phyloP scores from a whole-genome alignment of 2,888 invertebrate genomes.

The Selenia dentaria region DNA sequence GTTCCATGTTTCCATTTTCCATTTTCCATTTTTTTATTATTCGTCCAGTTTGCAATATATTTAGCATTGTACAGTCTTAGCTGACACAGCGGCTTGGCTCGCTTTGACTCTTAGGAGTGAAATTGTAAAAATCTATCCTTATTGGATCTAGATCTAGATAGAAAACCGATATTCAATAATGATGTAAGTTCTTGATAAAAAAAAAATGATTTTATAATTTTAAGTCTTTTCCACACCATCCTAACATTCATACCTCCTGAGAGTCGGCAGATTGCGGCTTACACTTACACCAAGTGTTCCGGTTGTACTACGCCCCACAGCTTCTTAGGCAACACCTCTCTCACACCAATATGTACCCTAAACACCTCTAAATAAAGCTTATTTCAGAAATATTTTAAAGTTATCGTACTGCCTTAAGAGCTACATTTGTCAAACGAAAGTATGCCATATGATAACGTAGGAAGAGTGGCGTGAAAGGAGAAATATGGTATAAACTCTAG shows the following conservation, averaged over 20 bases:
- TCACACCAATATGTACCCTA: constrained; percentile 38
- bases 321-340: constrained; percentile 24
- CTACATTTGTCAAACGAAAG: constrained; percentile 32
- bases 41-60: too few relatives aligned
- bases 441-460: constrained; percentile 29
- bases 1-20: too few relatives aligned
- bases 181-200: too few relatives aligned
- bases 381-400: constrained; percentile 9
- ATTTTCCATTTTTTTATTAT: too few relatives aligned
- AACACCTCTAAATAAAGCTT: constrained; percentile 22
- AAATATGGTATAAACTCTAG: constrained; percentile 25
- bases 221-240: constrained; percentile 54
- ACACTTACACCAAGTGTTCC: constrained; percentile 65
- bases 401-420: constrained; percentile 5
- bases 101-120: too few relatives aligned
- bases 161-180: too few relatives aligned
- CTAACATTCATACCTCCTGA: constrained; percentile 63
- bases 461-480: constrained; percentile 25
- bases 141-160: too few relatives aligned
- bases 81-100: too few relatives aligned
- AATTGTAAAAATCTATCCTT: too few relatives aligned
- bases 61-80: too few relatives aligned
- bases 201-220: too few relatives aligned
- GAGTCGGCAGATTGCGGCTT: constrained; percentile 76
- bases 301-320: constrained; percentile 50